Percentiles rank a stretch among this genome's conserved stretches.
These are phyloP conservation scores for Elephas maximus DNA, from an alignment of 2,113 vertebrate species.

Conservation along the genomic window DNA sequence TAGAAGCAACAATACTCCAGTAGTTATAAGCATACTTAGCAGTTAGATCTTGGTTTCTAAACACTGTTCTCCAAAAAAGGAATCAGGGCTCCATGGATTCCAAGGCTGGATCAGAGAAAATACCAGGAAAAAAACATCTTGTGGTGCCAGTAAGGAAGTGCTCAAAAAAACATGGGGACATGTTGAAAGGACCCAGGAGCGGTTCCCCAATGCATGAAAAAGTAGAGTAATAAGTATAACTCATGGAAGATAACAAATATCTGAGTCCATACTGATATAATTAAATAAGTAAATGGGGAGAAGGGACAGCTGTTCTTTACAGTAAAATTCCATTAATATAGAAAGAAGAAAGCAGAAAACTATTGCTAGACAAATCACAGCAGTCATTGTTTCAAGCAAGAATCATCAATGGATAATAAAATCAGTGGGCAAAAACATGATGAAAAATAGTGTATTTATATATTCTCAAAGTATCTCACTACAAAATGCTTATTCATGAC, in stretches of 20 bases:
- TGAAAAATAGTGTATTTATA: background rate
- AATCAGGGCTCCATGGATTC: background rate
- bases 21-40: background rate
- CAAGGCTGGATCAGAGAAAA: background rate
- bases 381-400: background rate
- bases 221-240: background rate
- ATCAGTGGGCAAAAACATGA: background rate
- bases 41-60: background rate
- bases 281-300: background rate
- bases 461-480: background rate
- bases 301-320: background rate
- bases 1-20: background rate
- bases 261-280: background rate
- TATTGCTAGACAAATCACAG: background rate
- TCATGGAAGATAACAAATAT: background rate
- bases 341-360: background rate
- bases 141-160: background rate
- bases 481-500: background rate
- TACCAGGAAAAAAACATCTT: too few relatives aligned
- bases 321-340: background rate
- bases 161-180: background rate
- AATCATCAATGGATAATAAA: background rate
- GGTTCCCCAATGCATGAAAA: background rate
- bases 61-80: background rate
- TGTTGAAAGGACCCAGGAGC: background rate